Evolutionary conservation across 2,113 vertebrate genomes (phyloP).

Genomic region (Oncorhynchus masou): DNA sequence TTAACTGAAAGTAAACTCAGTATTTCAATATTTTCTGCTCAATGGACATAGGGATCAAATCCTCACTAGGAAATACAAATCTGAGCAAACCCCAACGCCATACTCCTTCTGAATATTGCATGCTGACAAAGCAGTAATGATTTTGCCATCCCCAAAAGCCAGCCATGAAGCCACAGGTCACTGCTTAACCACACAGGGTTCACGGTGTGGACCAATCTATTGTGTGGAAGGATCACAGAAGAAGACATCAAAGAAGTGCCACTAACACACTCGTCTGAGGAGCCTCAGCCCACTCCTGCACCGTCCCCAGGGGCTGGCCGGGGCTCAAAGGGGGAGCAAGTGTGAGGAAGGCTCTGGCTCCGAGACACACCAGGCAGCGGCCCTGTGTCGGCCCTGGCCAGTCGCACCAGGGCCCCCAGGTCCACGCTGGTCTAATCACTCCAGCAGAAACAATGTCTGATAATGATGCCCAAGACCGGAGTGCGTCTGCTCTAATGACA

Average conservation of each 20-base stretch:
- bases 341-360: conserved; percentile 87
- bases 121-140: conserved; percentile 74
- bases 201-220: conserved; percentile 70
- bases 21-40: conserved; percentile 32
- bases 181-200: conserved; percentile 68
- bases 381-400: conserved; percentile 82
- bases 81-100: conserved; percentile 36
- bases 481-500: conserved; percentile 93
- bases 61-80: conserved; percentile 42
- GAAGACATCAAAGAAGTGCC: conserved; percentile 87
- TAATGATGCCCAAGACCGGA: conserved; percentile 99
- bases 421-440: conserved; percentile 93
- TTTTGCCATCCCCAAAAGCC: conserved; percentile 56
- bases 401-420: conserved; percentile 88
- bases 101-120: conserved; percentile 57
- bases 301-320: conserved; percentile 85
- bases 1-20: background rate
- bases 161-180: conserved; percentile 64
- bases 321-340: conserved; percentile 78
- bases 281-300: conserved; percentile 85
- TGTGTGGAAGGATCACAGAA: conserved; percentile 74
- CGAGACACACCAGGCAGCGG: conserved; percentile 87
- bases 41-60: conserved; percentile 40
- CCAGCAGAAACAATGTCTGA: conserved; percentile 99
- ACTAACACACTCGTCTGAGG: conserved; percentile 87